These are phyloP conservation scores for Eristalis tenax DNA, from an alignment of 2,888 invertebrate species.

Conservation along the genomic window DNA sequence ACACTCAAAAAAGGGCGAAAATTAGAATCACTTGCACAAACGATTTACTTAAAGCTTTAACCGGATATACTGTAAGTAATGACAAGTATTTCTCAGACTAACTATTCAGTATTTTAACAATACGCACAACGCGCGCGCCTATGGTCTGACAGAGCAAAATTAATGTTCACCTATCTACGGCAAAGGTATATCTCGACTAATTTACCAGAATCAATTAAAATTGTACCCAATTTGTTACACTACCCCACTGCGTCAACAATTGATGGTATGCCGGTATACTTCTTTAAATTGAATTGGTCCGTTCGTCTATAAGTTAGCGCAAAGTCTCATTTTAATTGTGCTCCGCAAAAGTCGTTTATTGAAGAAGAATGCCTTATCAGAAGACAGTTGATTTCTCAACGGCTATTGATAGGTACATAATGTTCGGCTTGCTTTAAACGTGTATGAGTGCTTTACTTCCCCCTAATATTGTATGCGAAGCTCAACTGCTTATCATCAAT, in stretches of 20 bases:
- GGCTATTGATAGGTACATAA: not conserved
- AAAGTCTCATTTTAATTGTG: constrained; percentile 9
- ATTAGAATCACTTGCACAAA: not conserved
- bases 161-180: constrained; percentile 72
- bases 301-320: not conserved
- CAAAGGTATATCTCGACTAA: constrained; percentile 81
- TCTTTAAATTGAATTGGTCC: not conserved
- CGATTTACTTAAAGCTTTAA: not conserved
- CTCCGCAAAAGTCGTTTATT: not conserved
- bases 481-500: constrained; percentile 45
- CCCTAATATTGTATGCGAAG: constrained; percentile 3
- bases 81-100: not conserved
- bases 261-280: constrained; percentile 17
- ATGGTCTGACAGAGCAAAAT: not conserved
- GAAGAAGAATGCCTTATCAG: constrained; percentile 50
- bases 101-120: not conserved
- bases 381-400: constrained; percentile 12
- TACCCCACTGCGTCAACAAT: not conserved
- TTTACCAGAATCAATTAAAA: constrained; percentile 80
- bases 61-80: not conserved
- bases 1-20: not conserved
- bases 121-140: not conserved
- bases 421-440: not conserved
- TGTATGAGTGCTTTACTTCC: constrained; percentile 23
- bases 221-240: constrained; percentile 72